Evolutionary conservation across 2,797 vertebrate genomes (phyloP).

Genomic region (Bradypus variegatus): DNA sequence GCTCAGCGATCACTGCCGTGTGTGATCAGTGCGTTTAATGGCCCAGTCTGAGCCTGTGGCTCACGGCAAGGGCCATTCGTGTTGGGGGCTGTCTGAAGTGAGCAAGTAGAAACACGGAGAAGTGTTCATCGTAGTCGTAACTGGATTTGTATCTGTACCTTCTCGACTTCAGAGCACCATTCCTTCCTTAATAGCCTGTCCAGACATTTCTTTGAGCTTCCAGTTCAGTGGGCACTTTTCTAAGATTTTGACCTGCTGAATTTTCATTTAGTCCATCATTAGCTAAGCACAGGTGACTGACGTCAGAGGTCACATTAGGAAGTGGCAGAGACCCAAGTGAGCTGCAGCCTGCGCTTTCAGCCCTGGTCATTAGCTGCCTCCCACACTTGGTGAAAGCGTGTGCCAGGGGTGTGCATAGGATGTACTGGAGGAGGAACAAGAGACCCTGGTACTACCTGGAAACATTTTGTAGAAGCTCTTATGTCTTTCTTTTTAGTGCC

Average conservation of each 20-base stretch:
- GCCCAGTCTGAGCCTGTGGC: neutral
- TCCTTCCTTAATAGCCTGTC: neutral
- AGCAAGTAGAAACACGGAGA: too few relatives aligned
- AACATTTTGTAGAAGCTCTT: neutral
- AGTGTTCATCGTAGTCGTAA: neutral
- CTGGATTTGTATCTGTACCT: neutral
- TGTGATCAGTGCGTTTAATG: fast-evolving
- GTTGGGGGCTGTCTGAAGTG: too few relatives aligned
- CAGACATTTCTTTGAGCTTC: neutral
- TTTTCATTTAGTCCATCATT: neutral
- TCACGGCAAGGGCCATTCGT: neutral
- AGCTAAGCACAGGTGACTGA: neutral
- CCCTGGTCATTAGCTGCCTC: neutral
- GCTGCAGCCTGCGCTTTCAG: fast-evolving
- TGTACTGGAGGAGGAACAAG: neutral
- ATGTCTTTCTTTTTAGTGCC: conserved; percentile 68
- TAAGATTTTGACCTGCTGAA: neutral
- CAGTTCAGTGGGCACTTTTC: neutral
- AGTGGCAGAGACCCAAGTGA: neutral
- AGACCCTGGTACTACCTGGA: neutral
- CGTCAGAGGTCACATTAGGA: neutral
- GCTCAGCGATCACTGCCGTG: too few relatives aligned
- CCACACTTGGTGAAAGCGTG: neutral
- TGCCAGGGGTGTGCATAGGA: too few relatives aligned
- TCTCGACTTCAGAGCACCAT: neutral